Evolutionary conservation across 2,888 invertebrate species (phyloP).

Genomic region (Phengaris alcon): DNA sequence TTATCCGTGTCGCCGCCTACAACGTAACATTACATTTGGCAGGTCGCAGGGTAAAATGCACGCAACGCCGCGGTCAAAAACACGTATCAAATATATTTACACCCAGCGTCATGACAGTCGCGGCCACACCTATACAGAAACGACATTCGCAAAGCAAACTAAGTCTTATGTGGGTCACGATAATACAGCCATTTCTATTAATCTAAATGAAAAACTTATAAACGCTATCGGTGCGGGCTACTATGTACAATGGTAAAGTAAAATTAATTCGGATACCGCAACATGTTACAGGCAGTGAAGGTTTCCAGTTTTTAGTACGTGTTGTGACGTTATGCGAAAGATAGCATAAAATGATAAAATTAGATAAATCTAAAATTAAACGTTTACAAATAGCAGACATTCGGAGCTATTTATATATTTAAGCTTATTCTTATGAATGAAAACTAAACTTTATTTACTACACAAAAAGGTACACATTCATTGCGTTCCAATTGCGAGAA

Average conservation of each 20-base stretch:
- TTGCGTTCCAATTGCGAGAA: too few species aligned
- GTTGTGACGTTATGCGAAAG: not conserved
- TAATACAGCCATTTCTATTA: conserved; percentile 68
- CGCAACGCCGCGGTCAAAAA: conserved; percentile 62
- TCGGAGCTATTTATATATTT: too few species aligned
- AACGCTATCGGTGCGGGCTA: conserved; percentile 72
- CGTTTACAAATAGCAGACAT: not conserved
- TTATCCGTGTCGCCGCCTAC: conserved; percentile 50
- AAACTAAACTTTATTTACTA: too few species aligned
- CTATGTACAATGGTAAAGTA: conserved; percentile 65
- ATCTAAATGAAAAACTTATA: conserved; percentile 64
- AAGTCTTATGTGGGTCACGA: conserved; percentile 48
- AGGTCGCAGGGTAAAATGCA: conserved; percentile 78
- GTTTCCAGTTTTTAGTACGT: not conserved
- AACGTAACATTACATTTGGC: conserved; percentile 76
- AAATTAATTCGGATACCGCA: conserved; percentile 45
- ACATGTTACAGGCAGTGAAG: conserved; percentile 30
- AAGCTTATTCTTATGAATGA: conserved; percentile 38
- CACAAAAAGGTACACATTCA: too few species aligned
- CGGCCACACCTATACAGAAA: too few species aligned
- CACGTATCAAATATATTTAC: conserved; percentile 69
- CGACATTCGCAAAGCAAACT: conserved; percentile 45
- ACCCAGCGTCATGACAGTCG: conserved; percentile 42
- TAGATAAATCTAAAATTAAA: not conserved
- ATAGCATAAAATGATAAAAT: not conserved